Base-by-base conservation (phyloP, 35 echinoderm and acorn worm genomes). In the Heliocidaris erythrogramma region DNA sequence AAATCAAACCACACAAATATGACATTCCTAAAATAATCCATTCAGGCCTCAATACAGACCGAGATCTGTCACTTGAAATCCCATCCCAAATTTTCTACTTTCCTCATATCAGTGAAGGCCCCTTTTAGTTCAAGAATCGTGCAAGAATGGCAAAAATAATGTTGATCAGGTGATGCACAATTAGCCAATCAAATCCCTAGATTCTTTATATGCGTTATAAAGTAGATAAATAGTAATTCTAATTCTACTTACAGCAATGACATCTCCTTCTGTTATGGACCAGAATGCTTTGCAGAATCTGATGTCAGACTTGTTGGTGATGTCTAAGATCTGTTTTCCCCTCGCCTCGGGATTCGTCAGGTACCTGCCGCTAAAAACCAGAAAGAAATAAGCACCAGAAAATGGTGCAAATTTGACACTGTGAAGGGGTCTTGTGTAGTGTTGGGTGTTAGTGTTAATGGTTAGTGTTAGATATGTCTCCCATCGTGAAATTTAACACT, bases 211-310 rank as follows among this genome's bases (percentile, higher is more conserved):
- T 35, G 10, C 4, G n/a, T 8, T 30, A 10, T 30, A 87, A 18
- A 87, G 3, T 7, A 6, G 17, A 21, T 42, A 86, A 93, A 49
- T 47, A 71, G 24, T 42, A 89, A 89, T 89, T 4, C 8, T 10
- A 48, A 48, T 93, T 49, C 13, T 31, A 95, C 98, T 97, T 95
- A 99, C 98, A 17, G 96, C 95, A 31, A 99, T 95, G 49, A 97
- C 95, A 88, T 97, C 94, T 5, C 97, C 98, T 85, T 99, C 98
- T 30, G 97, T 95, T 86, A 99, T 97, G 59, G 94, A 95, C 98
- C 98, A 99, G 94, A 99, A 99, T 78, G 96, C 95, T 61, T 99
- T 99, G 88, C 98, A 99, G 84, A 97, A 96, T 12, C 90, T 88
- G 48, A 99, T 94, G 52, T 99, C 97, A 14, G 97, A 96, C 27